phyloP scores from a whole-genome alignment of 2,113 vertebrate genomes.

The Motacilla tschutschensis region DNA sequence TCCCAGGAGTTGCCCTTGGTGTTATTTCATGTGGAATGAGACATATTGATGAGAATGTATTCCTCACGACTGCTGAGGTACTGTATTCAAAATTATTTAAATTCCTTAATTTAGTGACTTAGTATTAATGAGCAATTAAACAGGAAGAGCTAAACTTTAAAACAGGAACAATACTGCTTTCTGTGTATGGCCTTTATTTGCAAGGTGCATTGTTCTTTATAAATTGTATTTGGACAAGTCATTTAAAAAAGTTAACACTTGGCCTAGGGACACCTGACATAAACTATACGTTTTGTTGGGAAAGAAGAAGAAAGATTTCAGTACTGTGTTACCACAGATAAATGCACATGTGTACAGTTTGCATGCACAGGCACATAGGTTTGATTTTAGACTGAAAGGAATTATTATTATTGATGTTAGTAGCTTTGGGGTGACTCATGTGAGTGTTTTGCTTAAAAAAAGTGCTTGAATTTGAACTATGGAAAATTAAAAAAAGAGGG shows the following conservation, averaged over 20 bases:
- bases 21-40: constrained; percentile 82
- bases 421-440: not conserved
- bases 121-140: not conserved
- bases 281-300: not conserved
- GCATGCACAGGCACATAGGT: not conserved
- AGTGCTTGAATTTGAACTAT: not conserved
- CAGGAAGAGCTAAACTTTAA: not conserved
- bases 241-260: not conserved
- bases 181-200: not conserved
- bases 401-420: not conserved
- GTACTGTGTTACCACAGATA: not conserved
- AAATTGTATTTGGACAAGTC: not conserved
- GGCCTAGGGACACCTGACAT: not conserved
- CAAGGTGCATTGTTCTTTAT: not conserved
- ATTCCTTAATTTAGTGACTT: not conserved
- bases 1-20: constrained; percentile 91
- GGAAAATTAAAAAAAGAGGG: not conserved
- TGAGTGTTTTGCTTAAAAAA: not conserved
- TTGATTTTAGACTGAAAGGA: not conserved
- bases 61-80: constrained; percentile 94
- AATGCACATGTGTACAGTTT: not conserved
- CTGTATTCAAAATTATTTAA: not conserved
- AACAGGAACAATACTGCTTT: not conserved
- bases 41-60: constrained; percentile 83
- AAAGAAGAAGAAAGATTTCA: not conserved